These are phyloP conservation scores for Lutraria lutraria DNA, from an alignment of 2,888 invertebrate genomes.

Conservation along the genomic window DNA sequence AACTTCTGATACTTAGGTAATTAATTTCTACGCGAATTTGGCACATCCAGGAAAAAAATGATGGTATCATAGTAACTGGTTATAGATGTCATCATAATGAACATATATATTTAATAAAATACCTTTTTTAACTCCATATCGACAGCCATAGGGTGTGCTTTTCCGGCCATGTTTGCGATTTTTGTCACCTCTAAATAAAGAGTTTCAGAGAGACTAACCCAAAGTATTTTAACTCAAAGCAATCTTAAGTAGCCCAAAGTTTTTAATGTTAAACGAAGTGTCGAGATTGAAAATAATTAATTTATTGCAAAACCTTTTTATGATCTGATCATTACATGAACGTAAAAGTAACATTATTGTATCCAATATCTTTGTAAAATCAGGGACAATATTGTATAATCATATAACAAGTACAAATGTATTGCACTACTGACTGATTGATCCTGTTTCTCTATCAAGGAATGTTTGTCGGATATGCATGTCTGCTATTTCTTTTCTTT, in stretches of 20 bases:
- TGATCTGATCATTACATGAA: not conserved
- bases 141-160: constrained; percentile 46
- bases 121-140: constrained; percentile 68
- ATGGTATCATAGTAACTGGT: no score
- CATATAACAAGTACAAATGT: no score
- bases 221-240: not conserved
- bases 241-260: not conserved
- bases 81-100: not conserved
- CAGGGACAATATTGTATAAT: no score
- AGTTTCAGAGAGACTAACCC: not conserved
- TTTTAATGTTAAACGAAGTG: not conserved
- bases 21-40: not conserved
- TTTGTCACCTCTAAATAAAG: constrained; percentile 19
- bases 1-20: not conserved
- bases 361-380: not conserved
- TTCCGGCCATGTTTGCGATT: constrained; percentile 57
- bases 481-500: no score
- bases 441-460: no score
- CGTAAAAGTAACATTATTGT: not conserved
- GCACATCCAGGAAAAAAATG: no score
- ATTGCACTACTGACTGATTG: no score
- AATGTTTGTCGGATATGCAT: no score
- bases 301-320: no score
- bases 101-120: not conserved
- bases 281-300: no score